Percentiles rank a stretch among this genome's conserved stretches.
These are phyloP conservation scores for Microctonus brassicae DNA, from an alignment of 2,888 invertebrate genomes.

Conservation along the genomic window DNA sequence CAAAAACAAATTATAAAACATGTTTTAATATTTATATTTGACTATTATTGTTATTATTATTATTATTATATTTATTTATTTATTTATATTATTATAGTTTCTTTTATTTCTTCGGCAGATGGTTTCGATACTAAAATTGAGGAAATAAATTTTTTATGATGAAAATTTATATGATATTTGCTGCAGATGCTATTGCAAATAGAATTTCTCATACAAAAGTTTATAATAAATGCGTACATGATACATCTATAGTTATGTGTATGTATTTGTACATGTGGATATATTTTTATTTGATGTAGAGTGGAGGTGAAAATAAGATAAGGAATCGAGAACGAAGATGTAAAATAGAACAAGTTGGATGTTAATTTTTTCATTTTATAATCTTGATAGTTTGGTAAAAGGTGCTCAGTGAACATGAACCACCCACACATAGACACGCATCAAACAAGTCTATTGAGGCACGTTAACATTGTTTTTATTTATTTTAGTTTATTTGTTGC, in stretches of 20 bases:
- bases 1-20: too few relatives aligned
- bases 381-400: not conserved
- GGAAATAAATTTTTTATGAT: too few relatives aligned
- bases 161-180: not conserved
- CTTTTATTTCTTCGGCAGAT: too few relatives aligned
- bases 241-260: too few relatives aligned
- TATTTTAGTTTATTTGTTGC: not conserved
- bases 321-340: not conserved
- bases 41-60: too few relatives aligned
- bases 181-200: not conserved
- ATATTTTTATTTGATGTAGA: not conserved
- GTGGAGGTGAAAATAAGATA: not conserved
- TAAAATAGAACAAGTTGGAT: constrained; percentile 18
- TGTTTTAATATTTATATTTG: too few relatives aligned
- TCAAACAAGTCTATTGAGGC: too few relatives aligned
- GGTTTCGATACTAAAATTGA: too few relatives aligned
- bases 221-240: not conserved
- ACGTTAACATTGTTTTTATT: constrained; percentile 5
- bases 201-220: not conserved
- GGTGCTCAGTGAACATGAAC: constrained; percentile 11
- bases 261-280: too few relatives aligned
- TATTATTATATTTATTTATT: too few relatives aligned
- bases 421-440: constrained; percentile 23
- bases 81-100: too few relatives aligned
- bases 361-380: not conserved